Evolutionary conservation across 2,113 vertebrate genomes (phyloP).

Genomic region (Callipepla squamata): DNA sequence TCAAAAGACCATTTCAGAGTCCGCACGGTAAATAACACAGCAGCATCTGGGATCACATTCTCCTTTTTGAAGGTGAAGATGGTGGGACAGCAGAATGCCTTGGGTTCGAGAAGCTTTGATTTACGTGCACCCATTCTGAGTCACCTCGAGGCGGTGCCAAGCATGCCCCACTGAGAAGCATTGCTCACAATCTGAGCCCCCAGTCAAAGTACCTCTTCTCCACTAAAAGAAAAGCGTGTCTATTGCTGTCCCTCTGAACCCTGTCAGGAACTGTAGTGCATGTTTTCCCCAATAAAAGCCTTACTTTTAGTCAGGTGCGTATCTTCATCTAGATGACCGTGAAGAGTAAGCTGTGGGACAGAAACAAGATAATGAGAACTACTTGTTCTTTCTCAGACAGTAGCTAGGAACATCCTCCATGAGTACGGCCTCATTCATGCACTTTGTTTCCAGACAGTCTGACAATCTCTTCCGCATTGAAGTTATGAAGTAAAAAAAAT

Average conservation of each 20-base stretch:
- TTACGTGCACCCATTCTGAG: background rate
- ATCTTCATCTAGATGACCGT: constrained; percentile 64
- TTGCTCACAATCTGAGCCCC: background rate
- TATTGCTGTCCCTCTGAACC: background rate
- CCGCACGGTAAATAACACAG: background rate
- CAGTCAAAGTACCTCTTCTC: background rate
- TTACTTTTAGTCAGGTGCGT: constrained; percentile 65
- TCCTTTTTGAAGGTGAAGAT: background rate
- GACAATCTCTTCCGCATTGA: background rate
- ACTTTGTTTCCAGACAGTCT: background rate
- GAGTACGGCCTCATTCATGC: background rate
- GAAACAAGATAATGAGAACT: constrained; percentile 11
- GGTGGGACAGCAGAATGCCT: background rate
- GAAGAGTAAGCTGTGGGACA: constrained; percentile 68
- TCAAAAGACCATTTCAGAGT: background rate
- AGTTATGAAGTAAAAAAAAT: background rate
- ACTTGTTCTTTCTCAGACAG: background rate
- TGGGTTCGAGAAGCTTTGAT: background rate
- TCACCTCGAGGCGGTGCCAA: background rate
- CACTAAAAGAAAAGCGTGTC: background rate
- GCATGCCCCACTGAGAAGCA: background rate
- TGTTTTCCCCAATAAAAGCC: background rate
- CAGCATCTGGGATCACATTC: background rate
- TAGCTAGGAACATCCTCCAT: background rate
- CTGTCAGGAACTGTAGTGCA: background rate